Evolutionary conservation across 2,888 invertebrate genomes (phyloP).

Genomic region (Nezara viridula): DNA sequence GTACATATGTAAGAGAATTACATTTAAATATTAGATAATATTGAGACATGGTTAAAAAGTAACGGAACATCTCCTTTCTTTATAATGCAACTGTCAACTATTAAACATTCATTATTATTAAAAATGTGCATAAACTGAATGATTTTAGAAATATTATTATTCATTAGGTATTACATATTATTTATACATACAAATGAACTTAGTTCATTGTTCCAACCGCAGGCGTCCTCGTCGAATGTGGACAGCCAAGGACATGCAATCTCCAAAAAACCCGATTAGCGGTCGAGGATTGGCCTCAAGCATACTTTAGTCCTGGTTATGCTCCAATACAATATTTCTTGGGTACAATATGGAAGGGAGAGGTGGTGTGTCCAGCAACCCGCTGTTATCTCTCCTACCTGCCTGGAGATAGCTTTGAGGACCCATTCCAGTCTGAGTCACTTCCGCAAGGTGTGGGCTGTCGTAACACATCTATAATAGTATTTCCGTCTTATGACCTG

Average conservation of each 20-base stretch:
- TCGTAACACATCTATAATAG: not conserved
- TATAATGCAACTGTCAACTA: no score
- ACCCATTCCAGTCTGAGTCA: slow-evolving; percentile 11
- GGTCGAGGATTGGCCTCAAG: not conserved
- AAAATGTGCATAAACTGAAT: no score
- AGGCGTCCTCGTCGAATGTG: not conserved
- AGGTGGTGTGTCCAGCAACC: not conserved
- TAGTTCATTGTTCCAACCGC: not conserved
- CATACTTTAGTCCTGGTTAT: not conserved
- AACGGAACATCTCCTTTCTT: no score
- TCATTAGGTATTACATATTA: no score
- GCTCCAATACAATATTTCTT: not conserved
- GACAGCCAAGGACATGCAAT: not conserved
- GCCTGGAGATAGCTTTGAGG: not conserved
- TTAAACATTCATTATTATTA: no score
- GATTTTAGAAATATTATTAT: no score
- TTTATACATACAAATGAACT: no score
- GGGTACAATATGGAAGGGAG: no score
- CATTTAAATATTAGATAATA: no score
- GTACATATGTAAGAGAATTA: no score
- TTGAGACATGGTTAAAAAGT: no score
- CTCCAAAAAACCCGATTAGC: not conserved
- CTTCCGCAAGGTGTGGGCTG: not conserved
- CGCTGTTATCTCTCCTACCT: not conserved
- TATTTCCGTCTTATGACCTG: not conserved